phyloP scores from a whole-genome alignment of 1,140 invertebrate species.

The Elysia chlorotica region DNA sequence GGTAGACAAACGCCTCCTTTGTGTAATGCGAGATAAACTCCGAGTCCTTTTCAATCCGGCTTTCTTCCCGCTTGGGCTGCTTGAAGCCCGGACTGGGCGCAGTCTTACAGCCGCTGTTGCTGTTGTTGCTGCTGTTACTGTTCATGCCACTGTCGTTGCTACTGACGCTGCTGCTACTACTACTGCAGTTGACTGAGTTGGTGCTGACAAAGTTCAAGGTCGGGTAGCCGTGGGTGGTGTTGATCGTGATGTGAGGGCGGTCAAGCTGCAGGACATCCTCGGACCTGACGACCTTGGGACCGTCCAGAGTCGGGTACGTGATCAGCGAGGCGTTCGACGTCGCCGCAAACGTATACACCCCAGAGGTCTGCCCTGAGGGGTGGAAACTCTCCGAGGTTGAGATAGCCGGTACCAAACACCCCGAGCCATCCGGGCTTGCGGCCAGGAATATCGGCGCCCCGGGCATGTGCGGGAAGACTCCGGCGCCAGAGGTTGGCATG shows the following conservation, averaged over 20 bases:
- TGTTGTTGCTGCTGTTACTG: no score
- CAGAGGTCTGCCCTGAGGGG: no score
- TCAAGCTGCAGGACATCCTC: constrained; percentile 11
- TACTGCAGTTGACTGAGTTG: no score
- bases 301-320: constrained; percentile 19
- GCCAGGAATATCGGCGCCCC: constrained; percentile 31
- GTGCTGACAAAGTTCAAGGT: no score
- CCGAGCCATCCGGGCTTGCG: constrained; percentile 20
- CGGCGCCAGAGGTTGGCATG: constrained; percentile 6
- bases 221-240: not conserved
- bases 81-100: constrained; percentile 23
- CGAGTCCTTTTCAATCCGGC: constrained; percentile 27
- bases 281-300: constrained; percentile 6
- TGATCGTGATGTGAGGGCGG: not conserved
- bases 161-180: no score
- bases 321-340: constrained; percentile 18
- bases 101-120: no score
- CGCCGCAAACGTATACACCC: no score
- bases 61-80: constrained; percentile 23
- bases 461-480: constrained; percentile 19
- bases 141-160: no score
- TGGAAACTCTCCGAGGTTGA: no score
- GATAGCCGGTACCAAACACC: constrained; percentile 9
- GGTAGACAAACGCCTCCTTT: constrained; percentile 42
- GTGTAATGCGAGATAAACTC: constrained; percentile 51